Evolutionary conservation across 2,797 vertebrate species (phyloP).

Genomic region (Silurus aristotelis): DNA sequence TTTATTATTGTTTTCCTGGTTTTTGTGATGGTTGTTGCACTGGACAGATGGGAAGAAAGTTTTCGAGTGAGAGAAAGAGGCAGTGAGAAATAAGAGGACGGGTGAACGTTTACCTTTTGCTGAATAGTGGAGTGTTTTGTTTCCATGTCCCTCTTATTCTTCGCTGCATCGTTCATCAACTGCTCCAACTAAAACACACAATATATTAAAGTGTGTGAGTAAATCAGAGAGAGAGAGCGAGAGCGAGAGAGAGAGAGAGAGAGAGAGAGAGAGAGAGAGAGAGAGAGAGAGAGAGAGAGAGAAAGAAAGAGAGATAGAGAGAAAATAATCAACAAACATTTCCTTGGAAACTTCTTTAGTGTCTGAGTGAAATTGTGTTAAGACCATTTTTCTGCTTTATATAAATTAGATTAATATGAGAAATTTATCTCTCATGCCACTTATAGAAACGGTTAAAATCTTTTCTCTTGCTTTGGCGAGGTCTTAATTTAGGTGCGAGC

Average conservation of each 20-base stretch:
- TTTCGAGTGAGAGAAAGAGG: not conserved
- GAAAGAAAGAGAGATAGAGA: not conserved
- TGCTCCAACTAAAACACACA: slow-evolving; percentile 87
- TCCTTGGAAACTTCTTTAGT: not conserved
- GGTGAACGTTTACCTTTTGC: slow-evolving; percentile 84
- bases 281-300: no score
- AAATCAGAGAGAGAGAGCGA: not conserved
- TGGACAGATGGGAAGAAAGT: not conserved
- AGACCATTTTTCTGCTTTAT: not conserved
- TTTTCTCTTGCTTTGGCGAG: not conserved
- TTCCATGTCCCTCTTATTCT: slow-evolving; percentile 97
- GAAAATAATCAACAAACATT: not conserved
- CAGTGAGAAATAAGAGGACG: not conserved
- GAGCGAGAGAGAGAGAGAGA: not conserved
- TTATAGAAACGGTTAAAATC: no score
- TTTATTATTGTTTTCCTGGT: not conserved
- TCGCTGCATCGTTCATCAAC: slow-evolving; percentile 90
- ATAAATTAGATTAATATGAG: not conserved
- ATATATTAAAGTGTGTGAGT: no score
- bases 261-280: not conserved
- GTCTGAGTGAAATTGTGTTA: not conserved
- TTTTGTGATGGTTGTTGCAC: not conserved
- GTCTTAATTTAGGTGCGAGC: not conserved
- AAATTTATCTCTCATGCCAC: no score
- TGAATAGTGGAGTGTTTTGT: slow-evolving; percentile 98